Conservation (phyloP, 1,140 invertebrate species). For the Centruroides vittatus region DNA sequence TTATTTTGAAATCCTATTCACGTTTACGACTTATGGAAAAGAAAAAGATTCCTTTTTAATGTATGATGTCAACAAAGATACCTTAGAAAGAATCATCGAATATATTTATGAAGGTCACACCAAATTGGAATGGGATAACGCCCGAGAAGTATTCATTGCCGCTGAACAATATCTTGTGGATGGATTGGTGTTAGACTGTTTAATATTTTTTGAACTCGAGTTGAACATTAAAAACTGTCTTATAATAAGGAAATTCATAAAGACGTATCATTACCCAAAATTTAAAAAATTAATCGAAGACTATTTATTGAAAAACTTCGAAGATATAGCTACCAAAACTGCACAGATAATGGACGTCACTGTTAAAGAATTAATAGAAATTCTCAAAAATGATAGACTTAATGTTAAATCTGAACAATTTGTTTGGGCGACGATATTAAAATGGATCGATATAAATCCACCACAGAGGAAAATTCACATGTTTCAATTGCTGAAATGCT, state of each 20-base stretch:
- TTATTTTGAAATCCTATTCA: background rate
- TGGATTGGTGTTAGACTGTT: too few species aligned
- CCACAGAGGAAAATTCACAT: background rate
- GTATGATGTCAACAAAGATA: too few species aligned
- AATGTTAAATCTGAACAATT: background rate
- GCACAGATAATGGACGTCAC: background rate
- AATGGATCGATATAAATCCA: background rate
- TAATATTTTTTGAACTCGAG: too few species aligned
- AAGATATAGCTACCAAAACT: background rate
- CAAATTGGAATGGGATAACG: background rate
- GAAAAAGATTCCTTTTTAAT: too few species aligned
- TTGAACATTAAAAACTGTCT: too few species aligned
- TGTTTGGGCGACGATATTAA: background rate
- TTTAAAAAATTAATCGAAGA: too few species aligned
- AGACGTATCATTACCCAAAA: too few species aligned
- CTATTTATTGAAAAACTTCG: background rate
- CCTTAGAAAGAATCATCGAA: too few species aligned
- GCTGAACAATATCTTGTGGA: too few species aligned
- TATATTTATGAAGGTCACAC: background rate
- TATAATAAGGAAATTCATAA: too few species aligned
- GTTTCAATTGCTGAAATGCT: background rate
- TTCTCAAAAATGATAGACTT: background rate
- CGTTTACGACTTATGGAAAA: too few species aligned
- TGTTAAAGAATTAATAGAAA: background rate
- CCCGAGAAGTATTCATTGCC: background rate